Evolutionary conservation across 2,797 vertebrate species (phyloP).

Genomic region (Pogonophryne albipinna): DNA sequence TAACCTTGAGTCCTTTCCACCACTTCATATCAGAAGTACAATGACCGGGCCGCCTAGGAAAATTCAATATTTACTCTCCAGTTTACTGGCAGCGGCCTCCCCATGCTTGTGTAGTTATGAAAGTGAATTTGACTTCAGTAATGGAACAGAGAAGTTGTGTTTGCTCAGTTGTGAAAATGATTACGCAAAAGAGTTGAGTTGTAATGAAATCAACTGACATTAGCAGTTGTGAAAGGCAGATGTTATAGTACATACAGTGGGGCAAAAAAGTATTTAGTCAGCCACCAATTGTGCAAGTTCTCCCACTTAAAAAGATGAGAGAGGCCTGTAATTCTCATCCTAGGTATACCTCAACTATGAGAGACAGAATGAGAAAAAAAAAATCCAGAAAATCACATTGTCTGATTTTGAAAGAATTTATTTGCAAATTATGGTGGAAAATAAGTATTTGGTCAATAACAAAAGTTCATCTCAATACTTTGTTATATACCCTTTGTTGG

Average conservation of each 20-base stretch:
- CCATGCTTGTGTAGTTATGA: slow-evolving; percentile 17
- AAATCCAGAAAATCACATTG: no score
- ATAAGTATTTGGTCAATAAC: no score
- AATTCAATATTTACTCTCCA: slow-evolving; percentile 81
- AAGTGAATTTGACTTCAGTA: slow-evolving; percentile 34
- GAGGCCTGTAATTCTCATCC: no score
- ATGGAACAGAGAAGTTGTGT: slow-evolving; percentile 30
- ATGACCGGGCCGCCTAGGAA: slow-evolving; percentile 55
- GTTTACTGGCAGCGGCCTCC: slow-evolving; percentile 41
- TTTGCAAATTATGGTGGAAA: no score
- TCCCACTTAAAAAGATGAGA: no score
- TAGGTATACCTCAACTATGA: no score
- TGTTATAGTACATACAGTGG: not conserved
- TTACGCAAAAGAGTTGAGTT: not conserved
- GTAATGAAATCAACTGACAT: not conserved
- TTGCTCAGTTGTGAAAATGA: slow-evolving; percentile 26
- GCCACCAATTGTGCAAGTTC: no score
- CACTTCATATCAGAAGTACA: slow-evolving; percentile 33
- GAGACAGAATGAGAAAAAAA: no score
- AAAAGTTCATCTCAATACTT: no score
- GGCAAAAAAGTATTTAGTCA: no score
- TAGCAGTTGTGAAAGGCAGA: not conserved
- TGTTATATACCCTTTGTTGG: no score
- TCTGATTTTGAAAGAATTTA: no score
- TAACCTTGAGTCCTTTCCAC: slow-evolving; percentile 48